Percentiles rank a stretch among this genome's conserved stretches.
phyloP scores from a whole-genome alignment of 37 sponge, comb jelly and placozoan genomes.

The Halisarca cf. caerulea region DNA sequence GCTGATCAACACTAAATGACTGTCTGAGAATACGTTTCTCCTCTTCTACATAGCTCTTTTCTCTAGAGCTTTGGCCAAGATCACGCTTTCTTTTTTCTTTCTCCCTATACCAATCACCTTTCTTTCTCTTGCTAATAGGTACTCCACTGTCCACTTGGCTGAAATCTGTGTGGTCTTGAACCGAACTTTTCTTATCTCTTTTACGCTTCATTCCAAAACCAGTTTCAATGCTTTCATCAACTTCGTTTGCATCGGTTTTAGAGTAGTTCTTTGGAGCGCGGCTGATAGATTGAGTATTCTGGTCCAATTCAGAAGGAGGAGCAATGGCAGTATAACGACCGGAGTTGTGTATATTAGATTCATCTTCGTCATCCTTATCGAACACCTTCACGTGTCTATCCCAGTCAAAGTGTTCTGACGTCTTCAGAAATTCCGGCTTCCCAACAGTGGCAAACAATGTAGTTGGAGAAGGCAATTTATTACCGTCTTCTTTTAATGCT shows the following conservation, averaged over 20 bases:
- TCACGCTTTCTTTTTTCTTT: constrained; percentile 85
- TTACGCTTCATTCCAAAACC: constrained; percentile 22
- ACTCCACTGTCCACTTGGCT: neutral
- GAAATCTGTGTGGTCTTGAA: neutral
- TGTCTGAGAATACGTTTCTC: constrained; percentile 84
- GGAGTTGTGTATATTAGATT: constrained; percentile 33
- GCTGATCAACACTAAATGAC: constrained; percentile 29
- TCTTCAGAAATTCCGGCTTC: constrained; percentile 66
- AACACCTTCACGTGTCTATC: constrained; percentile 54
- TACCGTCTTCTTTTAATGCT: neutral
- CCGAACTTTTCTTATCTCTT: neutral
- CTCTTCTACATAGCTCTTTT: constrained; percentile 88
- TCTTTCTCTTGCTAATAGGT: constrained; percentile 26
- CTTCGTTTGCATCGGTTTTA: neutral
- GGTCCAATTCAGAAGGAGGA: constrained; percentile 40
- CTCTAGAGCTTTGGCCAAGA: constrained; percentile 70
- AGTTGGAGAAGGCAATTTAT: constrained; percentile 78
- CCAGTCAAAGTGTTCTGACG: constrained; percentile 57
- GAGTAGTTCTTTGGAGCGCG: neutral
- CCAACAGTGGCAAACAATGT: constrained; percentile 69
- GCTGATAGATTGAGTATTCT: neutral
- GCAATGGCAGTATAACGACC: constrained; percentile 54
- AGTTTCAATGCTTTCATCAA: constrained; percentile 11
- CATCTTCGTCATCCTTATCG: constrained; percentile 13
- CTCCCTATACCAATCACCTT: constrained; percentile 46